These are phyloP conservation scores for Gastrophryne carolinensis DNA, from an alignment of 2,797 vertebrate species.

Conservation along the genomic window DNA sequence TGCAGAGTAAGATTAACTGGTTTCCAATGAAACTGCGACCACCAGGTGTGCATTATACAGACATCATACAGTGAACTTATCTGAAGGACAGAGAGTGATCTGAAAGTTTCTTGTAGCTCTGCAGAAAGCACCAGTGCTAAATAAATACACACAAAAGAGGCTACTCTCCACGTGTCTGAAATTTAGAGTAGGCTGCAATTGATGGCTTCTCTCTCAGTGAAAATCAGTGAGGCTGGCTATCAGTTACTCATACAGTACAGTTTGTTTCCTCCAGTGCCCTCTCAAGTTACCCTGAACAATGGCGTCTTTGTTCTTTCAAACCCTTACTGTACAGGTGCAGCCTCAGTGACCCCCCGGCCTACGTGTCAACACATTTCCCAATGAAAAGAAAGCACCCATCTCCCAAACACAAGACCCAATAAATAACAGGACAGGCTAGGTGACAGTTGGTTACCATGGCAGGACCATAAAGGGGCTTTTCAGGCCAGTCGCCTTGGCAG, in stretches of 20 bases:
- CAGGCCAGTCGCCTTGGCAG: background rate
- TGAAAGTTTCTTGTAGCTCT: too few species aligned
- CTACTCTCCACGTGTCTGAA: slow-evolving; percentile 35
- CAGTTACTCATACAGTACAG: slow-evolving; percentile 47
- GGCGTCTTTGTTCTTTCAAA: slow-evolving; percentile 37
- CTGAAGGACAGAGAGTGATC: too few species aligned
- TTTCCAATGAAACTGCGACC: too few species aligned
- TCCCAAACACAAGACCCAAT: slow-evolving; percentile 9
- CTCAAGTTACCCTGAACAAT: slow-evolving; percentile 60
- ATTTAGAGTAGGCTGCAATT: slow-evolving; percentile 33
- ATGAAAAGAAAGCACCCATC: background rate
- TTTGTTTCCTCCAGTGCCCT: slow-evolving; percentile 57
- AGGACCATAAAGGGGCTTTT: background rate
- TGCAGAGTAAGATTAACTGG: too few species aligned
- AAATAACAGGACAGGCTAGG: background rate
- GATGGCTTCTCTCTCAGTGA: background rate
- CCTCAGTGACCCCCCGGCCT: background rate
- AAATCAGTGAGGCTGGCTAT: slow-evolving; percentile 41
- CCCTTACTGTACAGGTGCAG: slow-evolving; percentile 35
- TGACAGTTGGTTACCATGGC: background rate
- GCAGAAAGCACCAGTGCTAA: too few species aligned
- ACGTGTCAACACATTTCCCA: background rate
- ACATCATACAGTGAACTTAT: too few species aligned
- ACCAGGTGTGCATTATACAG: too few species aligned
- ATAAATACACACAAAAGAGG: slow-evolving; percentile 11